Evolutionary conservation across 2,888 invertebrate genomes (phyloP).

Genomic region (Carcina quercana): DNA sequence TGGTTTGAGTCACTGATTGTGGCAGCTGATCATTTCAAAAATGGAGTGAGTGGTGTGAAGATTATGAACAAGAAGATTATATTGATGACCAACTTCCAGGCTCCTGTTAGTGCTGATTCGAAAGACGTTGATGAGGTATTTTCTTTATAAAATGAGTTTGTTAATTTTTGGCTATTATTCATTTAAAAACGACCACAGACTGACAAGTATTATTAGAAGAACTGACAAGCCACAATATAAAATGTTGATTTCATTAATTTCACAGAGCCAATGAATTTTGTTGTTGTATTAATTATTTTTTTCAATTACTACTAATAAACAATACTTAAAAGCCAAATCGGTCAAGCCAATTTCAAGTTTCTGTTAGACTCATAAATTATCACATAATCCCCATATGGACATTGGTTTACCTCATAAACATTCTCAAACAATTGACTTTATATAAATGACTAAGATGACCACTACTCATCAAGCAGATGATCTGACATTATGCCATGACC

Average conservation of each 20-base stretch:
- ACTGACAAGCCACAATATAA: too few relatives aligned
- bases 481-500: too few relatives aligned
- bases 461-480: too few relatives aligned
- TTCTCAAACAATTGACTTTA: too few relatives aligned
- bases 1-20: conserved; percentile 79
- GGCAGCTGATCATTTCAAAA: conserved; percentile 67
- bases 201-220: not conserved
- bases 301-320: too few relatives aligned
- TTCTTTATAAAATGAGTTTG: conserved; percentile 1
- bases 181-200: not conserved
- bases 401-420: too few relatives aligned
- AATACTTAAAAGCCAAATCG: not conserved
- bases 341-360: not conserved
- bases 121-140: conserved; percentile 57
- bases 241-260: too few relatives aligned
- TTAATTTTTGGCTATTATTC: not conserved
- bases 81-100: conserved; percentile 77
- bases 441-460: too few relatives aligned
- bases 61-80: conserved; percentile 69
- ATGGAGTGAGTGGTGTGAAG: conserved; percentile 34
- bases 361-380: too few relatives aligned
- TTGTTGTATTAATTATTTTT: too few relatives aligned
- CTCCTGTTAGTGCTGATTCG: conserved; percentile 51
- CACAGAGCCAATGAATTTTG: too few relatives aligned
- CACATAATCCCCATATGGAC: too few relatives aligned